Base-by-base conservation (phyloP, 2,113 vertebrate genomes). In the Myodes glareolus region DNA sequence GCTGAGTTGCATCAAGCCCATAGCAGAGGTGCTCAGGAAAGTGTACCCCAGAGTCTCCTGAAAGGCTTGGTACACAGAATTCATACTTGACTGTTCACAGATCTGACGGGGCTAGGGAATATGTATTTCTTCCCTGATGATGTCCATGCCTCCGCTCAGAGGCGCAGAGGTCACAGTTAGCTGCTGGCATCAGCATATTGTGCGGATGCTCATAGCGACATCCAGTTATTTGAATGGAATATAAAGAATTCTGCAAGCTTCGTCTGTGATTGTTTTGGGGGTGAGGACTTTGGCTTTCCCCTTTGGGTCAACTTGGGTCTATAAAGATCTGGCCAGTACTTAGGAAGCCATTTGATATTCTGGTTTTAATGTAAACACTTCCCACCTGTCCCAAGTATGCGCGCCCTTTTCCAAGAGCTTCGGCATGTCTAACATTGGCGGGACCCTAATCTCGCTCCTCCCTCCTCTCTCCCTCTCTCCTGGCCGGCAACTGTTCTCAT, bases 361-460 rank as follows among this genome's bases (percentile, higher is more conserved):
- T 99, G 98, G 98, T 99, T 99, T 99, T 98, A 99, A 98, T 98
- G 98, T 99, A 99, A 99, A 99, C 99, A 99, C 97, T 98, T 98
- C 98, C 98, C 99, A 99, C 99, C 99, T 99, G 99, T 99, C 99
- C 95, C 97, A 98, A 98, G 98, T 99, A 99, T 99, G 98, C 96
- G 0, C 98, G 98, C 98, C 98, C 98, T 98, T 98, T 98, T 97
- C 97, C 98, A 98, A 99, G 98, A 98, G 98, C 98, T 98, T 98
- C 98, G 98, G 95, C 98, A 99, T 99, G 99, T 99, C 99, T 99
- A 98, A 97, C 98, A 96, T 98, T 98, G 97, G 96, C 96, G 75
- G 98, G 98, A 98, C 97, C 98, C 97, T 98, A 97, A 98, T 98
- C 98, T 97, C 61, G 82, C 93, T 96, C 90, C 92, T 96, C 94